These are phyloP conservation scores for Tricholauxania praeusta DNA, from an alignment of 2,888 invertebrate genomes.

Conservation along the genomic window DNA sequence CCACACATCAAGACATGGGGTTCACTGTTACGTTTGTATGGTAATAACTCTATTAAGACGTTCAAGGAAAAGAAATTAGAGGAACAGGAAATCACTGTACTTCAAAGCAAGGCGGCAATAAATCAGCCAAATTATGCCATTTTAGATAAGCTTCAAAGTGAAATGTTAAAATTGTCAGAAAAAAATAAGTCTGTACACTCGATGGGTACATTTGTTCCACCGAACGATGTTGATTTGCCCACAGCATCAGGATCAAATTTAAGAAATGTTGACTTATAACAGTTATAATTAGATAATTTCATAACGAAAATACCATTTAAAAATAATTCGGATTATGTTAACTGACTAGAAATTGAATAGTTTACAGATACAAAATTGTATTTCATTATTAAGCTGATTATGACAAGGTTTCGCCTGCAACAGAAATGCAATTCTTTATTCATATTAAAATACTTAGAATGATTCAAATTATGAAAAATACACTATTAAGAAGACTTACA, in stretches of 20 bases:
- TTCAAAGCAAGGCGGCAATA: constrained; percentile 89
- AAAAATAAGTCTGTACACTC: constrained; percentile 74
- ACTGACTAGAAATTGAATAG: too few species aligned
- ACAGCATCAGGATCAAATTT: constrained; percentile 81
- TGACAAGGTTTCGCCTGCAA: constrained; percentile 16
- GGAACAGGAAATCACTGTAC: constrained; percentile 90
- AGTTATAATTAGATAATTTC: neutral
- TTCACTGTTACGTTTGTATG: constrained; percentile 91
- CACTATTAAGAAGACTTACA: too few species aligned
- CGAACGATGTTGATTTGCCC: constrained; percentile 74
- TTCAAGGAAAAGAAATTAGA: constrained; percentile 93
- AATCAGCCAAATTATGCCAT: constrained; percentile 94
- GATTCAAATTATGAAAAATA: too few species aligned
- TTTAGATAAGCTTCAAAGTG: constrained; percentile 83
- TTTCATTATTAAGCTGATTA: neutral
- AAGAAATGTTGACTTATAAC: constrained; percentile 76
- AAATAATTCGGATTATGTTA: too few species aligned
- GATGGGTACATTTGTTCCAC: constrained; percentile 76
- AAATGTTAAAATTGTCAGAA: constrained; percentile 83
- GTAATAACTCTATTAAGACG: constrained; percentile 89
- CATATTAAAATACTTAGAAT: too few species aligned
- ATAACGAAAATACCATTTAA: neutral
- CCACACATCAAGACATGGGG: constrained; percentile 97
- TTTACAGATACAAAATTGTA: too few species aligned
- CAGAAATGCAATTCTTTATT: neutral